phyloP scores from a whole-genome alignment of 2,888 invertebrate genomes.

The Elmis aenea region DNA sequence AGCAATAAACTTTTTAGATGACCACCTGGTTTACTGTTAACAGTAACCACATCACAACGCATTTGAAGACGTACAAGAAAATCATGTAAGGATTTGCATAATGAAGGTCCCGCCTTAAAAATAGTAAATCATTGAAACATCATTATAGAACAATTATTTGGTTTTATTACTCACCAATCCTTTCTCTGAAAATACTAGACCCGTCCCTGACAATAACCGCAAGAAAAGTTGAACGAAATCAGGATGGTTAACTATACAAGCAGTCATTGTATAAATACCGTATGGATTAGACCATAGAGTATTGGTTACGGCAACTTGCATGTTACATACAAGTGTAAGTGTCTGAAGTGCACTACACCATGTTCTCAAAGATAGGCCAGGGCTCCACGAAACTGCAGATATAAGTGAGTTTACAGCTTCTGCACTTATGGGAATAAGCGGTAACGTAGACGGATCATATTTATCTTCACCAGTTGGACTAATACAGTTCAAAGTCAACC shows the following conservation, averaged over 20 bases:
- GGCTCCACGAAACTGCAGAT: slow-evolving; percentile 60
- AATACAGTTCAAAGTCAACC: slow-evolving; percentile 73
- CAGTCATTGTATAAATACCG: slow-evolving; percentile 55
- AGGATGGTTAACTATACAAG: slow-evolving; percentile 59
- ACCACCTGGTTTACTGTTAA: slow-evolving; percentile 51
- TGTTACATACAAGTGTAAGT: slow-evolving; percentile 67
- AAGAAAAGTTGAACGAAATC: slow-evolving; percentile 64
- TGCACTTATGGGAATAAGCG: slow-evolving; percentile 60
- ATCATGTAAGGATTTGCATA: slow-evolving; percentile 68
- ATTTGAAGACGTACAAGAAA: slow-evolving; percentile 64
- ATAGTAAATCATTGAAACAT: slow-evolving; percentile 12
- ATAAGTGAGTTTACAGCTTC: slow-evolving; percentile 63
- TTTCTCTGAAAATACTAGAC: slow-evolving; percentile 50
- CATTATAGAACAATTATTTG: not conserved
- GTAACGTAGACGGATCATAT: slow-evolving; percentile 55
- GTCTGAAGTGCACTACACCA: slow-evolving; percentile 78
- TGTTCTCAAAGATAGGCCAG: slow-evolving; percentile 65
- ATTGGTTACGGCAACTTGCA: slow-evolving; percentile 40
- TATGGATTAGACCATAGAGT: slow-evolving; percentile 27
- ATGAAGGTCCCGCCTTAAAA: slow-evolving; percentile 67
- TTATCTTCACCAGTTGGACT: slow-evolving; percentile 47
- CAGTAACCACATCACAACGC: slow-evolving; percentile 58
- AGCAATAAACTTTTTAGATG: slow-evolving; percentile 61
- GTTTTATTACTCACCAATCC: slow-evolving; percentile 47
- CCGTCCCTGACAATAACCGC: slow-evolving; percentile 63